phyloP scores from a whole-genome alignment of 2,797 vertebrate species.

The Esox masquinongy region DNA sequence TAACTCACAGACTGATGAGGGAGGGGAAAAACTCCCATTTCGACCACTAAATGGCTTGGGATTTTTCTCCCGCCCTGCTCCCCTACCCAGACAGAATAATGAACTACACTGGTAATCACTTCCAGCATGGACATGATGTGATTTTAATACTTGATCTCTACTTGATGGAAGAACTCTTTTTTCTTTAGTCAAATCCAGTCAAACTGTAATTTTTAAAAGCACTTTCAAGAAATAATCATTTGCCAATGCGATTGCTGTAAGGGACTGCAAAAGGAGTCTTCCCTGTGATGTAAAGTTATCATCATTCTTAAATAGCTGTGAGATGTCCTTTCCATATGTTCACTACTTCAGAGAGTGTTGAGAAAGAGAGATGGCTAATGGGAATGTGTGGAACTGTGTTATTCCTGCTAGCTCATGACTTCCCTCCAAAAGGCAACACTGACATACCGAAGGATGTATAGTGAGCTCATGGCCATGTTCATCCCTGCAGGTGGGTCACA shows the following conservation, averaged over 20 bases:
- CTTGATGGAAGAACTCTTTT: conserved; percentile 14
- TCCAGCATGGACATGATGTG: conserved; percentile 62
- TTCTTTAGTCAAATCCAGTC: background rate
- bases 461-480: conserved; percentile 19
- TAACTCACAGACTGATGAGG: conserved; percentile 72
- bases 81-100: conserved; percentile 69
- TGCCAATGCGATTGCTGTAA: background rate
- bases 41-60: conserved; percentile 71
- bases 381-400: conserved; percentile 25
- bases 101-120: conserved; percentile 74
- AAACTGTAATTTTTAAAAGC: background rate
- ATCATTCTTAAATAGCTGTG: background rate
- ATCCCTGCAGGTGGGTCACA: conserved; percentile 3
- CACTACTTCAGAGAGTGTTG: background rate
- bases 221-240: background rate
- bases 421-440: conserved; percentile 20
- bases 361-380: background rate
- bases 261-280: background rate
- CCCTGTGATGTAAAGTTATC: background rate
- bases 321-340: background rate
- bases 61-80: conserved; percentile 58
- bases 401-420: conserved; percentile 26
- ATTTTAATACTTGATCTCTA: conserved; percentile 28
- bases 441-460: conserved; percentile 17
- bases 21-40: conserved; percentile 62